Percentiles rank a stretch among this genome's conserved stretches.
These are phyloP conservation scores for Dascillus cervinus DNA, from an alignment of 2,888 invertebrate species.

Conservation along the genomic window DNA sequence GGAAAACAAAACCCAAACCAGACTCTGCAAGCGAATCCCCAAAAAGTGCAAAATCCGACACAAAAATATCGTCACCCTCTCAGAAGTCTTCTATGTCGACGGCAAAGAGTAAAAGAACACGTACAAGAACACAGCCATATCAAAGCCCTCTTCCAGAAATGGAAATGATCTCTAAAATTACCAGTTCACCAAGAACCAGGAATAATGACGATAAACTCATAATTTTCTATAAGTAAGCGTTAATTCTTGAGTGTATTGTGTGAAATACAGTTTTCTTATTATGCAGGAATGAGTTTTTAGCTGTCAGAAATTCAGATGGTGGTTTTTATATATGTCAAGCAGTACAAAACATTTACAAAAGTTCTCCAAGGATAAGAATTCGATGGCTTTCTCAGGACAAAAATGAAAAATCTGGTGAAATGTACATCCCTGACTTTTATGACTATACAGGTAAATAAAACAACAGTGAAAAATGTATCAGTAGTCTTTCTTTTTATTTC, in stretches of 20 bases:
- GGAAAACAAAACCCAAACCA: constrained; percentile 46
- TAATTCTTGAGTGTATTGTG: no score
- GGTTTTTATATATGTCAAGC: constrained; percentile 84
- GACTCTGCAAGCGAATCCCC: constrained; percentile 37
- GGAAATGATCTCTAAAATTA: constrained; percentile 66
- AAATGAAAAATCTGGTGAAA: constrained; percentile 55
- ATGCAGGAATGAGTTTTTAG: constrained; percentile 77
- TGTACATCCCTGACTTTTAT: constrained; percentile 85
- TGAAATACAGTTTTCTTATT: constrained; percentile 27
- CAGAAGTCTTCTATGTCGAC: constrained; percentile 38
- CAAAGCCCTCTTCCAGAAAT: constrained; percentile 77
- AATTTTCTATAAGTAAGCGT: constrained; percentile 76
- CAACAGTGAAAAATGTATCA: not conserved
- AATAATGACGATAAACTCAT: constrained; percentile 71
- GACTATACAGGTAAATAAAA: constrained; percentile 64
- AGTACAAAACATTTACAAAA: constrained; percentile 83
- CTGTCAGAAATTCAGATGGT: constrained; percentile 84
- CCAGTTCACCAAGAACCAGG: constrained; percentile 51
- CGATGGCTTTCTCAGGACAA: constrained; percentile 82
- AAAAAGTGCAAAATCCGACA: constrained; percentile 31
- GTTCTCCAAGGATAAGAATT: constrained; percentile 77
- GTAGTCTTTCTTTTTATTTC: not conserved
- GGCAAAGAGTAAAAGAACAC: constrained; percentile 45
- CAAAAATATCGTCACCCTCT: constrained; percentile 31
- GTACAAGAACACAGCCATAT: constrained; percentile 68